These are phyloP conservation scores for Chironomus riparius DNA, from an alignment of 2,888 invertebrate genomes.

Conservation along the genomic window DNA sequence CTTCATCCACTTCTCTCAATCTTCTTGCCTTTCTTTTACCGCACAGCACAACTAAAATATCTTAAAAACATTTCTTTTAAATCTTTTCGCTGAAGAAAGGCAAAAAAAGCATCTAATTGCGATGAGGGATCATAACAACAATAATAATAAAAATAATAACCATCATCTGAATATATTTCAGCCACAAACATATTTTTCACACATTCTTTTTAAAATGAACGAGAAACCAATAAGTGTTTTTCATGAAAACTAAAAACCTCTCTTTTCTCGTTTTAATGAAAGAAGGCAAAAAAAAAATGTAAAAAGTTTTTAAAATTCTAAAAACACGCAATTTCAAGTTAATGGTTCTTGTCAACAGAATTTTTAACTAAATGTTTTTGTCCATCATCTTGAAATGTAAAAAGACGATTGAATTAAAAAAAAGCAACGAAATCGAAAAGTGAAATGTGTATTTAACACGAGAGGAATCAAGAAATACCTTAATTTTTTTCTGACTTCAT, in stretches of 20 bases:
- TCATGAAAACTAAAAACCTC: neutral
- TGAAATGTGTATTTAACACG: neutral
- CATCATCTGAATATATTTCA: too few species aligned
- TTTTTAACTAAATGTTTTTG: constrained; percentile 27
- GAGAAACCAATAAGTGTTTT: neutral
- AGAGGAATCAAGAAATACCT: neutral
- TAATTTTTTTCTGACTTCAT: neutral
- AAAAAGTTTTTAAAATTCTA: constrained; percentile 1
- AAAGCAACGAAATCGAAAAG: neutral
- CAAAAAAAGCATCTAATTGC: neutral
- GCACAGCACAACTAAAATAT: neutral
- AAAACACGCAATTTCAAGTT: constrained; percentile 16
- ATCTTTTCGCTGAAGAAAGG: neutral
- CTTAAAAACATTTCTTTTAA: neutral
- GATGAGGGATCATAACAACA: neutral
- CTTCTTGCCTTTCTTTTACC: neutral
- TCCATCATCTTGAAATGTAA: constrained; percentile 8
- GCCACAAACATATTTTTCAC: constrained; percentile 11
- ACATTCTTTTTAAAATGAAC: constrained; percentile 5
- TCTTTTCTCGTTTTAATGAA: neutral
- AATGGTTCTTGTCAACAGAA: constrained; percentile 25
- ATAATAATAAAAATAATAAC: neutral
- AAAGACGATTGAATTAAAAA: neutral
- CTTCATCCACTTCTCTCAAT: neutral
- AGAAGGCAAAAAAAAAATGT: neutral